Evolutionary conservation across 2,888 invertebrate genomes (phyloP), one percentile per base, ranked within the genome.

Genomic region (Tanytarsus gracilentus): DNA sequence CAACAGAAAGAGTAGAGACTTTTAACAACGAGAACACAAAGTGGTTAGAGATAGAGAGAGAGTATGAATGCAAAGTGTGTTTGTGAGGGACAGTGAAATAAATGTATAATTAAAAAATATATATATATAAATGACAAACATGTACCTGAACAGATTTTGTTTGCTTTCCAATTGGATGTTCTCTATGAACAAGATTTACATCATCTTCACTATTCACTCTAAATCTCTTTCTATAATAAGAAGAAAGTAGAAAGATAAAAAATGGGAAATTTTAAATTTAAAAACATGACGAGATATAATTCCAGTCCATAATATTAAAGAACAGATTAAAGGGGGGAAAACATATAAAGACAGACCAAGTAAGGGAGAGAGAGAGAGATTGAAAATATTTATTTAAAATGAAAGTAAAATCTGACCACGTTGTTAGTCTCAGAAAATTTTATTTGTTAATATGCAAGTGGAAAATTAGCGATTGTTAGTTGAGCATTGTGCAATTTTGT

Each of bases 91-190:
- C 18, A 39, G 18, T 39, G 18, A 39, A 8, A 16, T 39, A 39
- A 39, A 44, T 44, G 11, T 44, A 18, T 23, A 36, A 36, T 36
- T 6, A 36, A 36, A 36, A 6, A 36, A 14, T 16, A 58, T 44
- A n/a, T 48, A 48, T 23, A 58, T 44, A 36, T 27, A 16, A 39
- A 49, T 26, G 23, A 40, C 50, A 60, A 70, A 71, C 71, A 71
- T 72, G 73, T 74, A 83, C 81, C 79, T 85, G 85, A 71, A 85
- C 80, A 67, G 85, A 82, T 78, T 85, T 85, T 78, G 81, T 85
- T 77, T 85, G 84, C 75, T 79, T 81, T 66, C 76, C 77, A 73
- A 79, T 77, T 76, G 81, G 83, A 72, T 81, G 80, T 77, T 84
- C 84, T 73, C 81, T 79, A 72, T 82, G 80, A 75, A 85, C 82